These are phyloP conservation scores for Rhogogaster chlorosoma DNA, from an alignment of 2,888 invertebrate genomes.

Conservation along the genomic window DNA sequence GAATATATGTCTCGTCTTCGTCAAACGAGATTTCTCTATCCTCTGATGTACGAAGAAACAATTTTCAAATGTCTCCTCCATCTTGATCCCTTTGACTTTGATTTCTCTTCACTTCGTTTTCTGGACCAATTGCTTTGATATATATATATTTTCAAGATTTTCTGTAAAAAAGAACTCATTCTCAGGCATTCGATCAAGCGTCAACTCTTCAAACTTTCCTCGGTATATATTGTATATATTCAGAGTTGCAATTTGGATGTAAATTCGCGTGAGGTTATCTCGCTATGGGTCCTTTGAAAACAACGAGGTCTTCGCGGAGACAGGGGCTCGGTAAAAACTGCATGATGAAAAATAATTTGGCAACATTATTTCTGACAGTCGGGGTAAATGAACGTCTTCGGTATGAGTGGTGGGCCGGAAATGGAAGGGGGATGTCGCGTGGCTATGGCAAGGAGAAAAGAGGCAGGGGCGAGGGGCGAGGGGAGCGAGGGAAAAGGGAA, in stretches of 20 bases:
- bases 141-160: background rate
- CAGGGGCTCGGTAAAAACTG: constrained; percentile 41
- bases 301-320: background rate
- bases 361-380: constrained; percentile 49
- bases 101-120: background rate
- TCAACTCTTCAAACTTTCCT: background rate
- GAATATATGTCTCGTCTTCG: background rate
- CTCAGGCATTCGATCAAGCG: background rate
- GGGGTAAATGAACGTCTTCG: constrained; percentile 48
- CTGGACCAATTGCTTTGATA: background rate
- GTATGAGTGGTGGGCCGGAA: constrained; percentile 9
- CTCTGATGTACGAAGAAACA: background rate
- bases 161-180: background rate
- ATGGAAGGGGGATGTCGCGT: constrained; percentile 1
- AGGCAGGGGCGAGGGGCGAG: background rate
- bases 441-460: constrained; percentile 13
- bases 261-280: background rate
- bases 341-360: constrained; percentile 41
- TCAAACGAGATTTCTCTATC: background rate
- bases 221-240: background rate
- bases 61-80: too few relatives aligned
- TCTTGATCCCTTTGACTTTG: background rate
- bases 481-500: background rate
- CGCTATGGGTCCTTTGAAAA: background rate
- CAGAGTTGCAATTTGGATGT: background rate